A percentile compares a stretch with the other conserved stretches of the same genome.
These are phyloP conservation scores for Podarcis cretensis DNA, from an alignment of 2,113 vertebrate species.

Conservation along the genomic window DNA sequence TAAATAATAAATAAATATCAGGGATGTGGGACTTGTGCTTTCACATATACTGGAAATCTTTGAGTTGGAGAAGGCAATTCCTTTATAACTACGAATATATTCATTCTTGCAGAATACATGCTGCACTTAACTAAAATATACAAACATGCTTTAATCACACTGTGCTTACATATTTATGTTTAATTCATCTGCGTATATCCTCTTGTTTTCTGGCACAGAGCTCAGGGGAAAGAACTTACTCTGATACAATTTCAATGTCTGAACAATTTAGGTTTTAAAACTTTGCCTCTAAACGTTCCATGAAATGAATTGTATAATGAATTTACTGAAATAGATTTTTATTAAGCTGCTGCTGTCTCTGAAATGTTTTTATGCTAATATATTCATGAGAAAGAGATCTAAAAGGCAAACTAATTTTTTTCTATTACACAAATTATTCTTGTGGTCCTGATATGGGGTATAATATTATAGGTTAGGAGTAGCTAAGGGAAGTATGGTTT, in stretches of 20 bases:
- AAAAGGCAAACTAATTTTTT: slow-evolving; percentile 38
- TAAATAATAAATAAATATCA: no score
- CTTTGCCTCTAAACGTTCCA: neutral
- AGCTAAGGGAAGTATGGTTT: slow-evolving; percentile 3
- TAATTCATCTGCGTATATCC: neutral
- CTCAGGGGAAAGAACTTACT: neutral
- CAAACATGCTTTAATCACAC: neutral
- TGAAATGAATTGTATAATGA: neutral
- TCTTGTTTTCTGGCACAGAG: neutral
- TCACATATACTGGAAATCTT: no score
- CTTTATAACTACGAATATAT: no score
- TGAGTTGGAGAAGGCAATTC: no score
- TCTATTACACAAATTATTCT: slow-evolving; percentile 28
- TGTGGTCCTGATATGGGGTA: slow-evolving; percentile 37
- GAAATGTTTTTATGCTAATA: slow-evolving; percentile 52
- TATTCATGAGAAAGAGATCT: slow-evolving; percentile 45
- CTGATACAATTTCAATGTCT: neutral
- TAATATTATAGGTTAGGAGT: neutral
- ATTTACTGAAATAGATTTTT: slow-evolving; percentile 47
- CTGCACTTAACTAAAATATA: neutral
- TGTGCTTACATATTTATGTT: neutral
- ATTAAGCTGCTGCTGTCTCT: slow-evolving; percentile 39
- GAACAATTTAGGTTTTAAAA: slow-evolving; percentile 27
- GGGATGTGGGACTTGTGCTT: no score
- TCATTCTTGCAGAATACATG: no score